Evolutionary conservation across 1,140 invertebrate genomes (phyloP).

Genomic region (Saxidomus purpurata): DNA sequence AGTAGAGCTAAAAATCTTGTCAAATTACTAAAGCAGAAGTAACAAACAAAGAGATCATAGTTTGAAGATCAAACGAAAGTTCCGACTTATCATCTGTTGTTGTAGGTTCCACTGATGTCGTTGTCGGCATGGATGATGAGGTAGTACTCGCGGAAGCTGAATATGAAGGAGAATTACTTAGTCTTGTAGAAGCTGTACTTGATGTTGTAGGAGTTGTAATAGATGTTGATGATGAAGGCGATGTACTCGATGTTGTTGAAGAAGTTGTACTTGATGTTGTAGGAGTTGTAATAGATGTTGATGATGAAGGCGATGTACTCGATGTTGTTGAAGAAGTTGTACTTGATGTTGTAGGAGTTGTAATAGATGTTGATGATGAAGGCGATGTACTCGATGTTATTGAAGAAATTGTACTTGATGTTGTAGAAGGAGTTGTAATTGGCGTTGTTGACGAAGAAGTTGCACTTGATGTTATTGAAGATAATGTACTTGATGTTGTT

Average conservation of each 20-base stretch:
- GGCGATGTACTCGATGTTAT: slow-evolving; percentile 5
- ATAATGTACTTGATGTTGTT: slow-evolving; percentile 19
- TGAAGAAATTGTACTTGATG: background rate
- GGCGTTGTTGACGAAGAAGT: background rate
- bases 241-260: background rate
- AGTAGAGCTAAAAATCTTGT: background rate
- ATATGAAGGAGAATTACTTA: background rate
- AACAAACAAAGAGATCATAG: slow-evolving; percentile 49
- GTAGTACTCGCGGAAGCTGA: slow-evolving; percentile 11
- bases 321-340: slow-evolving; percentile 11
- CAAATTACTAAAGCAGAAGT: slow-evolving; percentile 2
- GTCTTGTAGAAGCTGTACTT: background rate
- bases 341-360: slow-evolving; percentile 27
- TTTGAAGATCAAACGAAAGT: slow-evolving; percentile 41
- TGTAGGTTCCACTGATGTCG: background rate
- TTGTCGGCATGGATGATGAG: background rate
- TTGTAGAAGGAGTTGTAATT: background rate
- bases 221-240: slow-evolving; percentile 1
- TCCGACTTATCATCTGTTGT: background rate
- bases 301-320: background rate
- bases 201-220: slow-evolving; percentile 8
- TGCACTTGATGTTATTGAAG: background rate
- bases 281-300: slow-evolving; percentile 17
- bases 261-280: slow-evolving; percentile 25
- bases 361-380: background rate